Conservation (phyloP, 2,888 invertebrate species). For the Argyra leucocephala region DNA sequence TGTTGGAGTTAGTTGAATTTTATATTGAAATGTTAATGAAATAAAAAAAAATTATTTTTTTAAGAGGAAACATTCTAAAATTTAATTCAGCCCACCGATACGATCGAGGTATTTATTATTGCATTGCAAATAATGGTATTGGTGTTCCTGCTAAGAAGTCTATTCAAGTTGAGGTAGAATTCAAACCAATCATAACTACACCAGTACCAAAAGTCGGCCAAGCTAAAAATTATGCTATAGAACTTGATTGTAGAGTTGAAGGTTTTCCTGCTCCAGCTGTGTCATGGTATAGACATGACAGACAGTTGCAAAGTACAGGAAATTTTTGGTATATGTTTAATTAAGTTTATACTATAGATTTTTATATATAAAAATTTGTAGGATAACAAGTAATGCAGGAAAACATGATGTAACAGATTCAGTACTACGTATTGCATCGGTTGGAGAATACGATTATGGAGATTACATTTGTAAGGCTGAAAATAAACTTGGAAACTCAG, state of each 20-base stretch:
- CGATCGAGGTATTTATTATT: constrained; percentile 41
- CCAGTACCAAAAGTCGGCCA: constrained; percentile 41
- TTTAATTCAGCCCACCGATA: constrained; percentile 35
- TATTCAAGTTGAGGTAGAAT: constrained; percentile 40
- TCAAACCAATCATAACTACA: constrained; percentile 38
- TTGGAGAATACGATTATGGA: constrained; percentile 36
- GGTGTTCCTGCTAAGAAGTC: constrained; percentile 37
- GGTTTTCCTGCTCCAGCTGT: constrained; percentile 41
- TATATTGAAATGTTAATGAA: too few species aligned
- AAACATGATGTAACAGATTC: constrained; percentile 39
- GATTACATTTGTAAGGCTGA: constrained; percentile 42
- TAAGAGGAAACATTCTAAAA: constrained; percentile 33
- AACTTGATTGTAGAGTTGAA: constrained; percentile 40
- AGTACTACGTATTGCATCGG: constrained; percentile 35
- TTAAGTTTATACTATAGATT: too few species aligned
- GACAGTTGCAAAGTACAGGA: constrained; percentile 17
- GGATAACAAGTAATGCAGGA: constrained; percentile 38
- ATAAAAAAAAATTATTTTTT: background rate
- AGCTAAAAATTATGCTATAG: constrained; percentile 32
- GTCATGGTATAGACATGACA: constrained; percentile 31
- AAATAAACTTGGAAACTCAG: constrained; percentile 40
- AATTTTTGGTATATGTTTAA: constrained; percentile 19
- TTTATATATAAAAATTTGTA: too few species aligned
- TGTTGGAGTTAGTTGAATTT: constrained; percentile 17
- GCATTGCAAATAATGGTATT: constrained; percentile 40